Conservation (phyloP, 2,113 vertebrate genomes). For the Charina bottae region DNA sequence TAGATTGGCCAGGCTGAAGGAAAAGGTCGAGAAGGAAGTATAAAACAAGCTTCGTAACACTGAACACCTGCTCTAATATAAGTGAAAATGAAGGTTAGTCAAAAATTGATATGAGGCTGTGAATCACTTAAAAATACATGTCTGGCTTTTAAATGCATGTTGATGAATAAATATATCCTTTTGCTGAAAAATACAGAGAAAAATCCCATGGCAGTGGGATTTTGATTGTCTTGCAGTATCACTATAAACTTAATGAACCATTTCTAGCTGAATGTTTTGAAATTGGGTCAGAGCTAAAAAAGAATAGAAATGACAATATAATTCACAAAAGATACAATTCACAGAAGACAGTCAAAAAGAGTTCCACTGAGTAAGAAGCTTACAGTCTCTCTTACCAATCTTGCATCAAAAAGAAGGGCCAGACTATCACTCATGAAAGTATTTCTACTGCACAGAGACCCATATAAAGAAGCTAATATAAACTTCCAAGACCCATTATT, state of each 20-base stretch:
- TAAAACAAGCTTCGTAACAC: not conserved
- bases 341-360: conserved; percentile 10
- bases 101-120: not conserved
- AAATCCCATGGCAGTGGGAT: conserved; percentile 29
- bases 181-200: conserved; percentile 6
- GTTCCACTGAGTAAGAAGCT: not conserved
- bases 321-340: conserved; percentile 6
- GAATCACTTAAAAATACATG: not conserved
- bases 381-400: not conserved
- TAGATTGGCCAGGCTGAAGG: not conserved
- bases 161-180: conserved; percentile 14
- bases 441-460: conserved; percentile 22
- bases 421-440: conserved; percentile 26
- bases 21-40: not conserved
- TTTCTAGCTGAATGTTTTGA: conserved; percentile 46
- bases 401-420: conserved; percentile 30
- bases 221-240: conserved; percentile 22
- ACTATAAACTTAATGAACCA: conserved; percentile 48
- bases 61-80: conserved; percentile 15
- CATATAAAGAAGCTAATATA: not conserved
- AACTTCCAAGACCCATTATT: not conserved
- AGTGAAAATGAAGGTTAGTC: conserved; percentile 21
- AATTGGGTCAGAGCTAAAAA: conserved; percentile 45
- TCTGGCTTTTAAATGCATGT: conserved; percentile 8
- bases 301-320: conserved; percentile 30